These are phyloP conservation scores for Portunus trituberculatus DNA, from an alignment of 1,140 invertebrate species.

Conservation along the genomic window DNA sequence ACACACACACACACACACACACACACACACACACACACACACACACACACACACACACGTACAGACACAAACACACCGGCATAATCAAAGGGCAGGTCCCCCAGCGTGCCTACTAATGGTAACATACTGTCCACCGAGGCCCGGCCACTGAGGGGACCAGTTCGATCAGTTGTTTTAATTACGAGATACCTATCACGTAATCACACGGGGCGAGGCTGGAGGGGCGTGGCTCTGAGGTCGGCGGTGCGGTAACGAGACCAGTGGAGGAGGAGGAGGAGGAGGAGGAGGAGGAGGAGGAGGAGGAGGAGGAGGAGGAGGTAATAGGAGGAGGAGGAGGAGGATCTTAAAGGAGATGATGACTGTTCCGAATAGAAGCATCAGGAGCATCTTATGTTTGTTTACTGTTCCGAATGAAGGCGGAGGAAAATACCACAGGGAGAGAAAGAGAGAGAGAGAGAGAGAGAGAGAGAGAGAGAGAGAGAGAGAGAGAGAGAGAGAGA, in stretches of 20 bases:
- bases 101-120: background rate
- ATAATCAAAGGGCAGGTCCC: constrained; percentile 12
- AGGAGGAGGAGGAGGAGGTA: background rate
- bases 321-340: too few relatives aligned
- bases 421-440: background rate
- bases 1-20: too few relatives aligned
- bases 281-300: background rate
- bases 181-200: background rate
- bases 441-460: too few relatives aligned
- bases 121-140: background rate
- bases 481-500: too few relatives aligned
- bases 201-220: background rate
- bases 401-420: too few relatives aligned
- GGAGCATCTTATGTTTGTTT: too few relatives aligned
- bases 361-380: too few relatives aligned
- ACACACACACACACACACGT: background rate
- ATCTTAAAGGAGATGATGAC: too few relatives aligned
- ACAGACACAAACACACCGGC: background rate
- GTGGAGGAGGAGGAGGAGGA: background rate
- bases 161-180: constrained; percentile 2
- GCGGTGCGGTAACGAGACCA: background rate
- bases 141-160: background rate
- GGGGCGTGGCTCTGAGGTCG: background rate
- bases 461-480: too few relatives aligned
- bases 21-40: too few relatives aligned